A percentile compares a stretch with the other conserved stretches of the same genome.
Conservation (phyloP, 2,113 vertebrate species). For the Phalacrocorax aristotelis region DNA sequence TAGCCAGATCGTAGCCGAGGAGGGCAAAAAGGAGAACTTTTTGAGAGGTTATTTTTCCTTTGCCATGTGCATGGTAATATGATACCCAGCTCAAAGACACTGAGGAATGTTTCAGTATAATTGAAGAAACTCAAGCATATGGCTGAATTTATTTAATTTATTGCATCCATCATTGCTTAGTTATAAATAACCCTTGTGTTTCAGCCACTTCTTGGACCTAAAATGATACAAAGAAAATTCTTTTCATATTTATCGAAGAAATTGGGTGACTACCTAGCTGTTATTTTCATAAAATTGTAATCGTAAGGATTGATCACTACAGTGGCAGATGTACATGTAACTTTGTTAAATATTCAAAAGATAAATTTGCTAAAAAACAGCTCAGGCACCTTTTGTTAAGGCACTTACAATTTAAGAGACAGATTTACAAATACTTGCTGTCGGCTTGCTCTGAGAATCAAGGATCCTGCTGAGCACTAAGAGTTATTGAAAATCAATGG, state of each 20-base stretch:
- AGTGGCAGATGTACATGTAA: not conserved
- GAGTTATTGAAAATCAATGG: conserved; percentile 49
- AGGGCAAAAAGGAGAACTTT: not conserved
- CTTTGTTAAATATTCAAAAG: not conserved
- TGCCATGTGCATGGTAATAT: fast-evolving
- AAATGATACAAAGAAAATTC: not conserved
- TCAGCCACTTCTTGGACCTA: not conserved
- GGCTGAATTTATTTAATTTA: not conserved
- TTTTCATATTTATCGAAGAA: not conserved
- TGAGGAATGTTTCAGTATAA: not conserved
- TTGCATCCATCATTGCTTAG: not conserved
- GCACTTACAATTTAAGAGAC: not conserved
- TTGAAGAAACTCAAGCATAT: not conserved
- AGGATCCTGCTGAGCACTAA: not conserved
- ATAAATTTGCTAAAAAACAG: not conserved
- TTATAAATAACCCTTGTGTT: not conserved
- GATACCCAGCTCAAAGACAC: not conserved
- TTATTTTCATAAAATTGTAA: not conserved
- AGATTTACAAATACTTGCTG: conserved; percentile 13
- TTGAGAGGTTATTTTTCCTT: not conserved
- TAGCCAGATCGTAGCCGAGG: no score
- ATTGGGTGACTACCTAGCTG: not conserved
- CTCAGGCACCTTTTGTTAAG: not conserved
- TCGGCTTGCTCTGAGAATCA: not conserved
- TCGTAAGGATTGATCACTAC: not conserved